Evolutionary conservation across 1,140 invertebrate genomes (phyloP).

Genomic region (Coenobita brevimanus): DNA sequence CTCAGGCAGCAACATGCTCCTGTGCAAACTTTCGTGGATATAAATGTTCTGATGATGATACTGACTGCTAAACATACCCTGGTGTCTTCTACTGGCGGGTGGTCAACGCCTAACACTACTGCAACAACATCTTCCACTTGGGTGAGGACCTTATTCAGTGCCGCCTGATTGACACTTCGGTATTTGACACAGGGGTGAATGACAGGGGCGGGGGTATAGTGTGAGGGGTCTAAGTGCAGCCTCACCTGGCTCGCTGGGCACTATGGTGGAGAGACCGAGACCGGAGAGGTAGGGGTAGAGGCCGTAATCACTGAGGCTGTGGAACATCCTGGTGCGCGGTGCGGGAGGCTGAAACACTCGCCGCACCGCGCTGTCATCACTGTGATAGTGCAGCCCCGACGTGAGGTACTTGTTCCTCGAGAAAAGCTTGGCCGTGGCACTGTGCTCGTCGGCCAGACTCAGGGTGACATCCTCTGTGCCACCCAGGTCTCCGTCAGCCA

Average conservation of each 20-base stretch:
- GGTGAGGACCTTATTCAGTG: too few species aligned
- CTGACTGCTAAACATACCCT: too few species aligned
- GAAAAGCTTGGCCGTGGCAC: conserved; percentile 12
- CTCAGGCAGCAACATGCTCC: too few species aligned
- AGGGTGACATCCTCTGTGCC: neutral
- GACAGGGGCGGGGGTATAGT: neutral
- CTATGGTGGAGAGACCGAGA: conserved; percentile 48
- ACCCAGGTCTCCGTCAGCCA: neutral
- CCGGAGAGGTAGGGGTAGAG: conserved; percentile 49
- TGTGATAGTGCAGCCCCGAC: conserved; percentile 19
- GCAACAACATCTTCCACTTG: too few species aligned
- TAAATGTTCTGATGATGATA: too few species aligned
- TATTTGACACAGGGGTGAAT: too few species aligned
- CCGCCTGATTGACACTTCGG: too few species aligned
- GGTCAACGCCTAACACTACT: too few species aligned
- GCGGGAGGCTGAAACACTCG: conserved; percentile 14
- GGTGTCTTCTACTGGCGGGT: too few species aligned
- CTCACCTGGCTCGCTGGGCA: conserved; percentile 48
- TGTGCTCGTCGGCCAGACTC: too few species aligned
- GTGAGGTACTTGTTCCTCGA: neutral
- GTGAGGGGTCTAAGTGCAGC: too few species aligned
- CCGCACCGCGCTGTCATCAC: conserved; percentile 33
- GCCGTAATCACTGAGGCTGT: conserved; percentile 54
- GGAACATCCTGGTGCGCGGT: conserved; percentile 37
- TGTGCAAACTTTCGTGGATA: too few species aligned